These are phyloP conservation scores for Pandemis heparana DNA, from an alignment of 2,888 invertebrate genomes.

Conservation along the genomic window DNA sequence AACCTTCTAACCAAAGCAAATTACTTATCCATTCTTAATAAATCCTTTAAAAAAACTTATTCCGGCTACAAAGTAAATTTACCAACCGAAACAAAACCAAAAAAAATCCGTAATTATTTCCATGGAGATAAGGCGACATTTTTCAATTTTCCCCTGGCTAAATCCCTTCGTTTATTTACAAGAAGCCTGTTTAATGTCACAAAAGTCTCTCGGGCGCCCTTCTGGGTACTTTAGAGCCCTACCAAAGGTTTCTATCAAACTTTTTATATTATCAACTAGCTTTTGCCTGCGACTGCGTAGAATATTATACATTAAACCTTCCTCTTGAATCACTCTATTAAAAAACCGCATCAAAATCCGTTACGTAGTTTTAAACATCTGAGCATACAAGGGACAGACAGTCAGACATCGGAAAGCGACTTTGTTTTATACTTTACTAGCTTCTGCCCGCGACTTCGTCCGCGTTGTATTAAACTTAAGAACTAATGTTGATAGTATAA, in stretches of 20 bases:
- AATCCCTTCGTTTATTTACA: conserved; percentile 56
- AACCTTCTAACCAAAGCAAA: conserved; percentile 29
- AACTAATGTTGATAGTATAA: no score
- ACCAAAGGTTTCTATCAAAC: not conserved
- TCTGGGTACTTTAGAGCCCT: conserved; percentile 3
- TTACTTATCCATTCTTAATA: conserved; percentile 35
- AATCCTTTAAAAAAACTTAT: conserved; percentile 41
- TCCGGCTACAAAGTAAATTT: conserved; percentile 22
- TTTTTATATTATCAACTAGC: no score
- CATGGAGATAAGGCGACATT: conserved; percentile 51
- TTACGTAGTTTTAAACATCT: no score
- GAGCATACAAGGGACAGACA: no score
- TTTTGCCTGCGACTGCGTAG: no score
- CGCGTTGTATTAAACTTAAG: no score
- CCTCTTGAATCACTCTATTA: no score
- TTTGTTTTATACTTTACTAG: no score
- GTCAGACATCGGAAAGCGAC: no score
- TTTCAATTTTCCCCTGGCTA: conserved; percentile 54
- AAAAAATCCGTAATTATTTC: conserved; percentile 52
- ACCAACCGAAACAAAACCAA: conserved; percentile 36
- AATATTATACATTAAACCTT: no score
- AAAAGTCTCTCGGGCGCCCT: conserved; percentile 25
- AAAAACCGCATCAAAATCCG: no score
- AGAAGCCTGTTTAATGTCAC: conserved; percentile 51
- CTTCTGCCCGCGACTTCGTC: no score